Percentiles rank a stretch among this genome's conserved stretches.
phyloP scores from a whole-genome alignment of 1,140 invertebrate species.

The Drosophila sp. region DNA sequence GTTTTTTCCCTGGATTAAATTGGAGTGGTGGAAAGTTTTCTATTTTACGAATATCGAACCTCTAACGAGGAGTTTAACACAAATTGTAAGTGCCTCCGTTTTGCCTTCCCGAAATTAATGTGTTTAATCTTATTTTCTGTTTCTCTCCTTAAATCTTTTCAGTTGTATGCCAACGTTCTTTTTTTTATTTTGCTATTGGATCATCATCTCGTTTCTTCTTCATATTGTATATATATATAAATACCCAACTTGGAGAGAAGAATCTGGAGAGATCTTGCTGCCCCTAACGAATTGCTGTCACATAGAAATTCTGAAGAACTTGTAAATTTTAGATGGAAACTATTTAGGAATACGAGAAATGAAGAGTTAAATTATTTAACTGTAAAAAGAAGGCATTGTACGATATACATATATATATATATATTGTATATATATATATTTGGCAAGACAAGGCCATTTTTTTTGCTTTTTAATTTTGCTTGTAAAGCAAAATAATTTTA shows the following conservation, averaged over 20 bases:
- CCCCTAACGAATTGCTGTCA: slow-evolving; percentile 59
- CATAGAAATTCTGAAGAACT: slow-evolving; percentile 58
- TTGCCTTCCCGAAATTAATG: not conserved
- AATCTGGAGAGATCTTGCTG: slow-evolving; percentile 34
- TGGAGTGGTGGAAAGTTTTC: slow-evolving; percentile 24
- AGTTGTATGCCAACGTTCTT: slow-evolving; percentile 58
- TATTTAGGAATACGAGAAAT: slow-evolving; percentile 34
- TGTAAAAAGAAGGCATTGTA: slow-evolving; percentile 40
- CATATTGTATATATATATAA: slow-evolving; percentile 41
- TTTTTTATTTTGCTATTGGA: slow-evolving; percentile 21
- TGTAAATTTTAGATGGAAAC: slow-evolving; percentile 55
- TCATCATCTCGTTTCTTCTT: slow-evolving; percentile 33
- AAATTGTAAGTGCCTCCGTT: slow-evolving; percentile 32
- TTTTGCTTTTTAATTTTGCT: slow-evolving; percentile 37
- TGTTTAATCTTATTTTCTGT: not conserved
- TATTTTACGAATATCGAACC: slow-evolving; percentile 3
- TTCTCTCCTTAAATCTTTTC: slow-evolving; percentile 19
- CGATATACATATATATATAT: slow-evolving; percentile 19
- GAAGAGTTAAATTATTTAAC: slow-evolving; percentile 12
- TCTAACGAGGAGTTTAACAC: not conserved
- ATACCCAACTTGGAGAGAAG: slow-evolving; percentile 20
- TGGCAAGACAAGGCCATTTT: slow-evolving; percentile 51
- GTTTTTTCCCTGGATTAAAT: not conserved
- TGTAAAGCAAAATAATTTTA: slow-evolving; percentile 65
- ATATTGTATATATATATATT: not conserved